Conservation (phyloP, 2,888 invertebrate genomes). For the Bombylius discolor region DNA sequence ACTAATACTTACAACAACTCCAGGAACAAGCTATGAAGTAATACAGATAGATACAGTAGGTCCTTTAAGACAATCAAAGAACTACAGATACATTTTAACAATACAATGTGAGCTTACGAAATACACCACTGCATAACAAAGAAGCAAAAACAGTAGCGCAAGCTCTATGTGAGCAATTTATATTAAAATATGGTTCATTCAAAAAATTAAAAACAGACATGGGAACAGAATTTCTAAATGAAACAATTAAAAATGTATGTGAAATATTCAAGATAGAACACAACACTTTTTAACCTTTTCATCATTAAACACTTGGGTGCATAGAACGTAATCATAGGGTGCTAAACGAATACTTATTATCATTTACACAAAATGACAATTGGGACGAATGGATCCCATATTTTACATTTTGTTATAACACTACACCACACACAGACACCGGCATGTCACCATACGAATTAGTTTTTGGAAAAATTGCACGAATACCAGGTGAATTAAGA, state of each 20-base stretch:
- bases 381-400: conserved; percentile 11
- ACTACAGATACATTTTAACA: conserved; percentile 1
- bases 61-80: background rate
- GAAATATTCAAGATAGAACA: conserved; percentile 6
- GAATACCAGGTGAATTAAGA: background rate
- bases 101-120: background rate
- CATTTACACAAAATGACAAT: conserved; percentile 10
- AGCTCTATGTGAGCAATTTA: conserved; percentile 16
- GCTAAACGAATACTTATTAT: conserved; percentile 14
- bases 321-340: conserved; percentile 16
- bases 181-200: conserved; percentile 14
- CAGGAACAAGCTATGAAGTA: background rate
- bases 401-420: conserved; percentile 10
- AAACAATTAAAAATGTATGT: conserved; percentile 6
- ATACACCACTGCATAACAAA: conserved; percentile 16
- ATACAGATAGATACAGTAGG: background rate
- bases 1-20: background rate
- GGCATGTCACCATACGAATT: background rate
- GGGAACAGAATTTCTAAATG: conserved; percentile 14
- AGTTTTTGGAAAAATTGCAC: background rate
- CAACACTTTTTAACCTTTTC: conserved; percentile 11
- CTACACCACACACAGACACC: conserved; percentile 3
- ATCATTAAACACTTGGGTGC: conserved; percentile 14
- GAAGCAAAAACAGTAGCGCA: conserved; percentile 16
- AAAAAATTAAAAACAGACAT: conserved; percentile 12